Conservation (phyloP, 2,113 vertebrate genomes). For the Ochotona princeps region DNA sequence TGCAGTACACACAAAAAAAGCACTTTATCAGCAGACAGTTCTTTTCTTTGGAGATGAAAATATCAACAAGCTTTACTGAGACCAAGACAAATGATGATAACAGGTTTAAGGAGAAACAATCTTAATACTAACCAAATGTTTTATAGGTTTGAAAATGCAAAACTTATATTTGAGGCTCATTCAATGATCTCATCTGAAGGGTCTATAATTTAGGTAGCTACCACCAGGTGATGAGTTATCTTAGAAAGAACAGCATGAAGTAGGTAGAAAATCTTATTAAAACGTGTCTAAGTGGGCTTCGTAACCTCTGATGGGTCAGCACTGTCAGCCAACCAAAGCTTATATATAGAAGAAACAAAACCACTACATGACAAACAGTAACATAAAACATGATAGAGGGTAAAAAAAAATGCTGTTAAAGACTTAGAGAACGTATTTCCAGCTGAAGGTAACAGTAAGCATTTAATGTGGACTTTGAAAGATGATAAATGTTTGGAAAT, state of each 20-base stretch:
- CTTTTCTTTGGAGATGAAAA: conserved; percentile 51
- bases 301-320: not conserved
- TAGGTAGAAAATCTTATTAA: not conserved
- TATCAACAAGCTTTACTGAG: conserved; percentile 54
- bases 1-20: conserved; percentile 33
- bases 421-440: not conserved
- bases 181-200: not conserved
- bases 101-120: conserved; percentile 40
- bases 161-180: not conserved
- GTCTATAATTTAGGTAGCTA: not conserved
- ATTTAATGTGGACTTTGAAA: not conserved
- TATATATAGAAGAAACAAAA: not conserved
- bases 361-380: not conserved
- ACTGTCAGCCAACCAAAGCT: not conserved
- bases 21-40: conserved; percentile 63
- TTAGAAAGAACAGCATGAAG: not conserved
- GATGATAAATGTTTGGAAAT: conserved; percentile 13
- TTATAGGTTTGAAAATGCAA: conserved; percentile 19
- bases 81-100: conserved; percentile 30
- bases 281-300: not conserved
- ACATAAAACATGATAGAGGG: not conserved
- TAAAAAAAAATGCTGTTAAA: not conserved
- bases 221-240: not conserved
- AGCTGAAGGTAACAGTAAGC: not conserved
- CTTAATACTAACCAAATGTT: conserved; percentile 43